phyloP scores from a whole-genome alignment of 2,888 invertebrate species.

The Lepidochitona cinerea region DNA sequence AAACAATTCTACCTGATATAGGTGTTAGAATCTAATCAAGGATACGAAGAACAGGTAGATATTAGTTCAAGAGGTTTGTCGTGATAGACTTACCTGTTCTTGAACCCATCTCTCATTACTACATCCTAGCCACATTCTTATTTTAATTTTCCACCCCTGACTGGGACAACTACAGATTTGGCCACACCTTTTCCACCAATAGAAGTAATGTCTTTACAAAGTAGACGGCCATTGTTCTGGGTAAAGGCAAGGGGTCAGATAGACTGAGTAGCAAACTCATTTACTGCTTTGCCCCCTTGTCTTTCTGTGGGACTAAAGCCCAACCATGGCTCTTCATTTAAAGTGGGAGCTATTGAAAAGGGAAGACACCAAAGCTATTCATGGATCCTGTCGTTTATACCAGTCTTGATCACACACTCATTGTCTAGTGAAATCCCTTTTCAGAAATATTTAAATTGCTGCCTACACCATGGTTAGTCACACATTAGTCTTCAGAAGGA shows the following conservation, averaged over 20 bases:
- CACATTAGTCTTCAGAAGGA: neutral
- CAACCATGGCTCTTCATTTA: neutral
- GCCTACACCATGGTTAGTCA: neutral
- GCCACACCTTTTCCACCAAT: conserved; percentile 52
- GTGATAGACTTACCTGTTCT: neutral
- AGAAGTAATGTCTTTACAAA: conserved; percentile 28
- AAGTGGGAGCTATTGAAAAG: neutral
- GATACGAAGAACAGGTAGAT: neutral
- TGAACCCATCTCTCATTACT: conserved; percentile 40
- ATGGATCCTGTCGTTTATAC: neutral
- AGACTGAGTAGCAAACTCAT: neutral
- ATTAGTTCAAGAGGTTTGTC: neutral
- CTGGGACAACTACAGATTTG: neutral
- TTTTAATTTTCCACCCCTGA: conserved; percentile 46
- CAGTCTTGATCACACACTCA: neutral
- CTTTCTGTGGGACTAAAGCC: neutral
- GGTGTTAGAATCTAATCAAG: neutral
- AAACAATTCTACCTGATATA: too few species aligned
- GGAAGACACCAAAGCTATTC: neutral
- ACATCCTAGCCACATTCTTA: conserved; percentile 48
- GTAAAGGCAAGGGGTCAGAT: neutral
- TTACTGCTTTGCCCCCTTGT: neutral
- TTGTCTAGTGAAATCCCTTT: neutral
- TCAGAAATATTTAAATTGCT: neutral
- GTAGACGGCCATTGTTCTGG: neutral